Evolutionary conservation across 2,888 invertebrate genomes (phyloP).

Genomic region (Drosophila sordidapex): DNA sequence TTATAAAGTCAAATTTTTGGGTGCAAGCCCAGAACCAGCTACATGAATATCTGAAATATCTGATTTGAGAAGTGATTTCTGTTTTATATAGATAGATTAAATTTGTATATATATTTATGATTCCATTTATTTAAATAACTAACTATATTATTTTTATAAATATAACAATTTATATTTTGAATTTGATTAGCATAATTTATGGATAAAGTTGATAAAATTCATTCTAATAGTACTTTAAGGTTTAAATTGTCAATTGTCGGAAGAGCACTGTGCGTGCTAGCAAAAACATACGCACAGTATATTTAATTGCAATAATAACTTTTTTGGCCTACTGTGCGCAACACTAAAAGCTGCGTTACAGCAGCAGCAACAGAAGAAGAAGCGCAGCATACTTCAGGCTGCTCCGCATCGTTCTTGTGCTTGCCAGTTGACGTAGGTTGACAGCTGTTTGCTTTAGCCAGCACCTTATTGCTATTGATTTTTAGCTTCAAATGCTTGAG

Average conservation of each 20-base stretch:
- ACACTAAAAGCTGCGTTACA: constrained; percentile 25
- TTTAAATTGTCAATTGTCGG: constrained; percentile 63
- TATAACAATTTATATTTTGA: background rate
- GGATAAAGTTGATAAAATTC: background rate
- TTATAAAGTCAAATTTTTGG: background rate
- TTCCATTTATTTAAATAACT: background rate
- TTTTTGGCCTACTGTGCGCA: constrained; percentile 1
- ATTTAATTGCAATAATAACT: background rate
- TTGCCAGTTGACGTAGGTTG: constrained; percentile 75
- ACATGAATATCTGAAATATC: background rate
- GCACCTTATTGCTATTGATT: constrained; percentile 71
- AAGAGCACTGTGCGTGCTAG: constrained; percentile 18
- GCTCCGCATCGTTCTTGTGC: constrained; percentile 1
- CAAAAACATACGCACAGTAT: constrained; percentile 13
- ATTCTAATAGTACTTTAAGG: constrained; percentile 32
- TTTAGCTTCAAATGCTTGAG: constrained; percentile 53
- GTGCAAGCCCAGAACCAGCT: background rate
- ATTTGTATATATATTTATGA: background rate
- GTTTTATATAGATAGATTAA: background rate
- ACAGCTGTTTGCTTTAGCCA: constrained; percentile 76
- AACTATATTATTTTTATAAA: background rate
- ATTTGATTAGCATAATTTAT: background rate
- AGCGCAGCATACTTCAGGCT: constrained; percentile 4
- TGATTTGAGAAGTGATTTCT: background rate
- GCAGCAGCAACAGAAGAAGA: constrained; percentile 5